These are phyloP conservation scores for Procambarus clarkii DNA, from an alignment of 1,140 invertebrate genomes.

Conservation along the genomic window DNA sequence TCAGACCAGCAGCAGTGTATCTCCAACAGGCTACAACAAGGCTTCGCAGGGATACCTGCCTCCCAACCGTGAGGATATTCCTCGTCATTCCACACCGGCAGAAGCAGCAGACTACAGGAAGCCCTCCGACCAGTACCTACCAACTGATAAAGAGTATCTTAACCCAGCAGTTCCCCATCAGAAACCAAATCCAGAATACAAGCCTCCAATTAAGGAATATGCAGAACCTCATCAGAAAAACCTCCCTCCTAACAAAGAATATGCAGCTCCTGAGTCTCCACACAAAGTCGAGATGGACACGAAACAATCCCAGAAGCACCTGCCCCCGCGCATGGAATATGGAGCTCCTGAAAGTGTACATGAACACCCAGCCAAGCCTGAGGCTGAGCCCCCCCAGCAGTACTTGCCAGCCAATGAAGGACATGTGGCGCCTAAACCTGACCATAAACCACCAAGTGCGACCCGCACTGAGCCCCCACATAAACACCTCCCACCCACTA, in stretches of 20 bases:
- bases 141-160: constrained; percentile 36
- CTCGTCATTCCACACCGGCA: neutral
- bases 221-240: constrained; percentile 24
- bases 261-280: constrained; percentile 5
- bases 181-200: neutral
- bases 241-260: constrained; percentile 39
- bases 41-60: neutral
- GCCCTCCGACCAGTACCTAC: constrained; percentile 3
- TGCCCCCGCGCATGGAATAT: constrained; percentile 21
- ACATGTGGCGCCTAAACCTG: constrained; percentile 26
- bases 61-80: constrained; percentile 9
- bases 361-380: neutral
- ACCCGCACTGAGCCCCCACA: neutral
- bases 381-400: neutral
- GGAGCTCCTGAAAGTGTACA: neutral
- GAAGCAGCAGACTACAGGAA: neutral
- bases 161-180: neutral
- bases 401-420: constrained; percentile 12
- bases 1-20: neutral
- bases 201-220: constrained; percentile 2
- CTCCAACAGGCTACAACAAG: neutral
- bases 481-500: constrained; percentile 15
- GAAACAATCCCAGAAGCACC: neutral
- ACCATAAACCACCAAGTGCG: neutral
- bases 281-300: neutral